Conservation (phyloP, 2,888 invertebrate genomes). For the Dyspetes luteomarginatus region DNA sequence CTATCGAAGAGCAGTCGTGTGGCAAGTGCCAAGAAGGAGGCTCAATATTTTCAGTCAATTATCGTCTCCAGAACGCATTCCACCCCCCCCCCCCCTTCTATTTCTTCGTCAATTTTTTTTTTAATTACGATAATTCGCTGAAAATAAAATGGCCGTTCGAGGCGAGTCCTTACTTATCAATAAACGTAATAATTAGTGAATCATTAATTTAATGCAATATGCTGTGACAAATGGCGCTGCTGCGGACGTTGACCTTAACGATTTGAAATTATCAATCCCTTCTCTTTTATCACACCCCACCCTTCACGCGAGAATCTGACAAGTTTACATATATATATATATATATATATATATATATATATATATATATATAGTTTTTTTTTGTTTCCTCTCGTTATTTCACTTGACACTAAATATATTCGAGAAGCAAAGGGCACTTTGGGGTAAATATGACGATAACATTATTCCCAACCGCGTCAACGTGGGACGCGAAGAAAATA, state of each 20-base stretch:
- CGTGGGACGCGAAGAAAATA: constrained; percentile 50
- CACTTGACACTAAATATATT: constrained; percentile 56
- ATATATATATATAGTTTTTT: constrained; percentile 18
- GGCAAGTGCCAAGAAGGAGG: constrained; percentile 57
- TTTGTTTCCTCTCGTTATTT: constrained; percentile 31
- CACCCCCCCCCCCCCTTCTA: no score
- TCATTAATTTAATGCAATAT: constrained; percentile 36
- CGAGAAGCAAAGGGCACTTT: constrained; percentile 73
- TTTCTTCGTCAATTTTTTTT: not conserved
- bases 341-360: no score
- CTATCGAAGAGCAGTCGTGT: constrained; percentile 68
- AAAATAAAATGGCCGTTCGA: constrained; percentile 16
- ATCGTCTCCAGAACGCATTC: constrained; percentile 11
- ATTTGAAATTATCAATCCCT: not conserved
- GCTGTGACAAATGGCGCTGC: constrained; percentile 50
- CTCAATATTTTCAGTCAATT: not conserved
- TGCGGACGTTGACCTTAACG: no score
- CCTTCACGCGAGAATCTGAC: constrained; percentile 26
- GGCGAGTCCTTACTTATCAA: constrained; percentile 59
- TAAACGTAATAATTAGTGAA: constrained; percentile 60
- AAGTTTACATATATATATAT: not conserved
- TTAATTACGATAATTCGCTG: not conserved
- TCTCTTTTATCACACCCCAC: constrained; percentile 3
- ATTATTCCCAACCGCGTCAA: constrained; percentile 66
- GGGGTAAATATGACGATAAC: constrained; percentile 75